phyloP scores from a whole-genome alignment of 2,113 vertebrate species.

The Hippoglossus stenolepis region DNA sequence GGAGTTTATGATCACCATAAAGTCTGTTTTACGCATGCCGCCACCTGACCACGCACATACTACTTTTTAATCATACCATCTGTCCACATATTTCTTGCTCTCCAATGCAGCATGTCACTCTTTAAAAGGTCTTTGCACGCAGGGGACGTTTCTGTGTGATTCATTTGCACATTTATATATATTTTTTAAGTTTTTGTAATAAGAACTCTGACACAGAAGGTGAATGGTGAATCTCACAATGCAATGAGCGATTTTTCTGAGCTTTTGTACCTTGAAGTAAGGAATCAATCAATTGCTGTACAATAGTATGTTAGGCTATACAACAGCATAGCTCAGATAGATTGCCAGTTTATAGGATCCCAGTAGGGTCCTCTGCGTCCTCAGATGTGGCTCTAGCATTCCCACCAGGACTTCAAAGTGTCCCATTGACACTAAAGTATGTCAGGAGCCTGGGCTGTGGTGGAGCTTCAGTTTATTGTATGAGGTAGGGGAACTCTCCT shows the following conservation, averaged over 20 bases:
- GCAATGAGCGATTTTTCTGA: not conserved
- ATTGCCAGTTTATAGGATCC: not conserved
- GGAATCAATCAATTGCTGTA: not conserved
- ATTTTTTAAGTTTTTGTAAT: not conserved
- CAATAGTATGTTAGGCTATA: not conserved
- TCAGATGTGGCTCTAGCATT: not conserved
- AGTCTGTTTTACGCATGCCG: constrained; percentile 47
- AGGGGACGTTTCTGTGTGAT: not conserved
- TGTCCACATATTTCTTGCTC: constrained; percentile 36
- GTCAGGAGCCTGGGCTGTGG: not conserved
- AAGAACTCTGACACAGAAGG: not conserved
- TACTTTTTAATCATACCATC: constrained; percentile 45
- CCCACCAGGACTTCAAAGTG: not conserved
- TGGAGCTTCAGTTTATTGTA: not conserved
- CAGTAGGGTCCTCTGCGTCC: not conserved
- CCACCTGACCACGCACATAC: constrained; percentile 49
- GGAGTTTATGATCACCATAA: constrained; percentile 68
- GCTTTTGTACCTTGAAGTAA: not conserved
- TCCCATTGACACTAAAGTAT: not conserved
- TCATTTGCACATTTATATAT: not conserved
- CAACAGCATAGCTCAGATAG: not conserved
- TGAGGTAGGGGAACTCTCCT: not conserved
- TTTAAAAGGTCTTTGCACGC: constrained; percentile 1
- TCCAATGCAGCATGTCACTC: constrained; percentile 22
- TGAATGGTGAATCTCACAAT: not conserved